Evolutionary conservation across 2,113 vertebrate genomes (phyloP).

Genomic region (Riparia riparia): DNA sequence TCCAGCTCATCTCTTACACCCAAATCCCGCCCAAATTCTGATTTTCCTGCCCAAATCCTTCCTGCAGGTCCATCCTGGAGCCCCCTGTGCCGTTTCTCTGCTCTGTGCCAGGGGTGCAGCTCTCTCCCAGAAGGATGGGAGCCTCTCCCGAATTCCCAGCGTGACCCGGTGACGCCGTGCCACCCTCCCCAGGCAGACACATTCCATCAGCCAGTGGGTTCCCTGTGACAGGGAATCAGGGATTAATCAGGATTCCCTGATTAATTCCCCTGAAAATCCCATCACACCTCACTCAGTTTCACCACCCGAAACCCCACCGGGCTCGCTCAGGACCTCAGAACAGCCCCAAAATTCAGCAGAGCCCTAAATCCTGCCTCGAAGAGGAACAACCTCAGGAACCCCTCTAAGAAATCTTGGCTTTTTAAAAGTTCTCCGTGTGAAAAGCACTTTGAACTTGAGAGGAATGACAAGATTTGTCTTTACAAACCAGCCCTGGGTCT

Average conservation of each 20-base stretch:
- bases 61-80: not conserved
- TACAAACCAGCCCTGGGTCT: too few species aligned
- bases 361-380: not conserved
- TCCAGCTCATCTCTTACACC: not conserved
- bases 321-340: not conserved
- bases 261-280: not conserved
- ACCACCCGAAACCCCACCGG: not conserved
- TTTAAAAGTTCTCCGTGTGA: not conserved
- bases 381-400: not conserved
- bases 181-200: not conserved
- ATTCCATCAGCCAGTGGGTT: rapidly evolving
- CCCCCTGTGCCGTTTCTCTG: not conserved
- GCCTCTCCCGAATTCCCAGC: not conserved
- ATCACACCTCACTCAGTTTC: rapidly evolving
- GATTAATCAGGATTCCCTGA: not conserved
- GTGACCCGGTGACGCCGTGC: rapidly evolving
- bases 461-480: too few species aligned
- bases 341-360: not conserved
- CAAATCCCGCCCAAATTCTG: not conserved
- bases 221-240: too few species aligned
- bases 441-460: not conserved
- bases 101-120: not conserved
- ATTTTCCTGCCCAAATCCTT: not conserved
- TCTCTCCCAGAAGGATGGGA: not conserved
- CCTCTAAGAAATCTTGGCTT: not conserved